phyloP scores from a whole-genome alignment of 2,888 invertebrate species.

The Rhogogaster chlorosoma region DNA sequence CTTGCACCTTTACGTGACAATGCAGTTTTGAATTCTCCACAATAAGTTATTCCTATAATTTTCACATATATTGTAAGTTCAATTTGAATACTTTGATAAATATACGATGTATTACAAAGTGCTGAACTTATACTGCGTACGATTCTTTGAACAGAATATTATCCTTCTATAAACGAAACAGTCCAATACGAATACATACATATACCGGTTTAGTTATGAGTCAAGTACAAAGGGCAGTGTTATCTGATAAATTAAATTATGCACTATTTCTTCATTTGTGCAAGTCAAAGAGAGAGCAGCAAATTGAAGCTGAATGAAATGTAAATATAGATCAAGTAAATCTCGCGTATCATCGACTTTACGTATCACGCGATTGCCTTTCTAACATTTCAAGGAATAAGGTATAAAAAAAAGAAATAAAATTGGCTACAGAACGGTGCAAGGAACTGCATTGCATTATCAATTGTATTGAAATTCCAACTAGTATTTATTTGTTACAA shows the following conservation, averaged over 20 bases:
- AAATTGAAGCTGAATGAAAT: background rate
- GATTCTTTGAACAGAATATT: background rate
- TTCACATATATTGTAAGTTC: background rate
- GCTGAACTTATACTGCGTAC: background rate
- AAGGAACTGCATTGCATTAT: background rate
- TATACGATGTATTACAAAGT: background rate
- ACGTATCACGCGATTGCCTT: background rate
- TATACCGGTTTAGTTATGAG: background rate
- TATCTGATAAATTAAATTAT: background rate
- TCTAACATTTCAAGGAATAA: background rate
- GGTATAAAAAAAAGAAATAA: background rate
- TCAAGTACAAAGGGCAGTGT: background rate
- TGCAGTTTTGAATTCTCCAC: background rate
- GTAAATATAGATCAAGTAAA: background rate
- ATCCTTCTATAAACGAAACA: background rate
- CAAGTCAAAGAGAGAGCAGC: background rate
- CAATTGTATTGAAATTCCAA: background rate
- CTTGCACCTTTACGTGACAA: background rate
- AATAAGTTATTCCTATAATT: background rate
- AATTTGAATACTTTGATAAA: background rate
- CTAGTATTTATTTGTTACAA: conserved; percentile 8
- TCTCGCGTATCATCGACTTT: background rate
- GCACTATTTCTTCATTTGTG: background rate
- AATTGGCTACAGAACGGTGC: background rate
- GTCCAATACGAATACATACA: background rate